Percentiles rank a stretch among this genome's conserved stretches.
These are phyloP conservation scores for Heliconius erato DNA, from an alignment of 2,888 invertebrate genomes.

Conservation along the genomic window DNA sequence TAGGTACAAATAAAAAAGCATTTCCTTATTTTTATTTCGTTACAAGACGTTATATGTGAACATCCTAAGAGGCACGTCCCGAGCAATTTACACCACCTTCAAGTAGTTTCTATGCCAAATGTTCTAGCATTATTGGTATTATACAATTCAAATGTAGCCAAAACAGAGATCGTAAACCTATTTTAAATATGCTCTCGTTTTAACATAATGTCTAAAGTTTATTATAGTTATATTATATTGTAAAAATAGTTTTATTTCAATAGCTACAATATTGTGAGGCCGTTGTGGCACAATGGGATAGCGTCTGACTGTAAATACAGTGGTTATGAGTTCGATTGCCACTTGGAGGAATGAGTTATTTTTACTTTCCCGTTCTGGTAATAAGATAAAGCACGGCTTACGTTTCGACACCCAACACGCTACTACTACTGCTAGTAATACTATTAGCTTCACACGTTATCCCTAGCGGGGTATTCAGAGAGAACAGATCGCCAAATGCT, in stretches of 20 bases:
- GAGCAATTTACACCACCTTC: constrained; percentile 40
- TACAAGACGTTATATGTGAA: neutral
- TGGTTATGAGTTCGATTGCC: neutral
- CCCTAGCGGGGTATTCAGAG: no score
- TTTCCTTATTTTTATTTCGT: neutral
- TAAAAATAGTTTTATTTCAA: no score
- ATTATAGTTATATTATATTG: no score
- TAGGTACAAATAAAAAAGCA: no score
- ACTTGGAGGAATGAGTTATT: neutral
- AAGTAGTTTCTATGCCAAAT: constrained; percentile 42
- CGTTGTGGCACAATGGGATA: no score
- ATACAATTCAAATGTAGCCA: constrained; percentile 42
- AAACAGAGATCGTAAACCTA: constrained; percentile 21
- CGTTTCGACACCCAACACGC: no score
- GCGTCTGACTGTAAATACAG: neutral
- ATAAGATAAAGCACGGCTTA: no score
- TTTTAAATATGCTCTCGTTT: constrained; percentile 1
- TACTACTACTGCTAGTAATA: no score
- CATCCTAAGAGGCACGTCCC: constrained; percentile 18
- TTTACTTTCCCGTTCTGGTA: neutral
- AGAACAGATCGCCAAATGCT: no score
- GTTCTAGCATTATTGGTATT: constrained; percentile 40
- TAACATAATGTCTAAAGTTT: neutral
- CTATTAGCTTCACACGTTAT: no score
- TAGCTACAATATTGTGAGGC: no score